A percentile compares a stretch with the other conserved stretches of the same genome.
Conservation (phyloP, 2,797 vertebrate genomes). For the Gymnoscopelus braueri region DNA sequence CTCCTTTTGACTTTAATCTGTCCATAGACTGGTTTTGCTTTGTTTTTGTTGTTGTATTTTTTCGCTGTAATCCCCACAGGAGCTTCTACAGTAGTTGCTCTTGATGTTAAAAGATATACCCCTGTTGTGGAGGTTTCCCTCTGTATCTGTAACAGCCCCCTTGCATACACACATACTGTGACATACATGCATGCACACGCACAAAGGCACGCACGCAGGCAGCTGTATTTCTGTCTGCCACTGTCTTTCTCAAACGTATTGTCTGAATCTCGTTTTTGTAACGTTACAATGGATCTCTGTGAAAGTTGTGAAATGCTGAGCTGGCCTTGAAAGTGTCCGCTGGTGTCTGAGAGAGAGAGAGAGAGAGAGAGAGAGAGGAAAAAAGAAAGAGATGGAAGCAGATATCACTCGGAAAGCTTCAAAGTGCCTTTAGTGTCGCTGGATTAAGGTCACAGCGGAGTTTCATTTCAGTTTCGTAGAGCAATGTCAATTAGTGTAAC, state of each 20-base stretch:
- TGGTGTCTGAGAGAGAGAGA: constrained; percentile 44
- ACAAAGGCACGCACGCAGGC: not conserved
- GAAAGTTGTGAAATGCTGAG: constrained; percentile 60
- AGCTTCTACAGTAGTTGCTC: not conserved
- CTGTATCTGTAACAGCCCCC: too few species aligned
- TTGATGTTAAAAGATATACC: too few species aligned
- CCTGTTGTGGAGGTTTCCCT: too few species aligned
- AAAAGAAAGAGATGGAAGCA: constrained; percentile 7
- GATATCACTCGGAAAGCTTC: constrained; percentile 59
- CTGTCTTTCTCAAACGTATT: constrained; percentile 28
- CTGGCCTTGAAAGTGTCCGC: constrained; percentile 53
- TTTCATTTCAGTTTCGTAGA: constrained; percentile 55
- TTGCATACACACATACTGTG: too few species aligned
- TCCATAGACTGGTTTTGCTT: constrained; percentile 58
- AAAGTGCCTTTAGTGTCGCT: constrained; percentile 58
- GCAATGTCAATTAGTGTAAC: constrained; percentile 63
- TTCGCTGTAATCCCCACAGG: constrained; percentile 46
- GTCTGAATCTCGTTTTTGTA: constrained; percentile 59
- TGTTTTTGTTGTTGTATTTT: constrained; percentile 39
- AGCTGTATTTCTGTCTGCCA: constrained; percentile 4
- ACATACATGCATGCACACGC: not conserved
- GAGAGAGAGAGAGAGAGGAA: constrained; percentile 15
- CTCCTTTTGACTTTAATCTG: constrained; percentile 43
- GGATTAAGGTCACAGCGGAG: constrained; percentile 72
- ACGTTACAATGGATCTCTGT: constrained; percentile 56